Evolutionary conservation across 2,113 vertebrate species (phyloP).

Genomic region (Ancistrus triradiatus): DNA sequence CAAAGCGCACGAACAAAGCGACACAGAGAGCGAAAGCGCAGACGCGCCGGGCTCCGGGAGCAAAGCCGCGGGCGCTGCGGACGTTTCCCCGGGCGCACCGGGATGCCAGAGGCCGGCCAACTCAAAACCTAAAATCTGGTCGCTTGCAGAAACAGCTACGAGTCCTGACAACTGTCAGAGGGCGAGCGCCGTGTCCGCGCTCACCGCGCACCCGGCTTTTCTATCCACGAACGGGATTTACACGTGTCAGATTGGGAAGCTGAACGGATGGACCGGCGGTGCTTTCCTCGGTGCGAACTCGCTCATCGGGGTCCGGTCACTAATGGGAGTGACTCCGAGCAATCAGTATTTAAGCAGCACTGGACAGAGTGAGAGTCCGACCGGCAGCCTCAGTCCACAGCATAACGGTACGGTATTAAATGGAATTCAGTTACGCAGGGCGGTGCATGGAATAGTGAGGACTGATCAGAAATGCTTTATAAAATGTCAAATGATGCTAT

Average conservation of each 20-base stretch:
- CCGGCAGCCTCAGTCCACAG: conserved; percentile 83
- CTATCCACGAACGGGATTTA: conserved; percentile 95
- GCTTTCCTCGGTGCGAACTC: conserved; percentile 93
- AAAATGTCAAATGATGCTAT: no score
- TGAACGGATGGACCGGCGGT: conserved; percentile 96
- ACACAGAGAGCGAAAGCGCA: conserved; percentile 52
- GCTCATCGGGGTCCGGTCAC: conserved; percentile 90
- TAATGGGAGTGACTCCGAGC: conserved; percentile 80
- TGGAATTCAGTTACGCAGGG: no score
- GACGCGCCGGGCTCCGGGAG: conserved; percentile 70
- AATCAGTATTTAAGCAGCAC: conserved; percentile 76
- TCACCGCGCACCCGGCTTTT: conserved; percentile 84
- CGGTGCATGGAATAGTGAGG: no score
- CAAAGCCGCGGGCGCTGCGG: conserved; percentile 71
- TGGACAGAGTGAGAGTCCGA: conserved; percentile 79
- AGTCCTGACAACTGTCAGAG: conserved; percentile 87
- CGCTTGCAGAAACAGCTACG: conserved; percentile 93
- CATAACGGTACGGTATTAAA: no score
- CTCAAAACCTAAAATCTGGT: conserved; percentile 98
- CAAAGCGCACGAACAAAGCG: conserved; percentile 65
- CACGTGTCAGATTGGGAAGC: conserved; percentile 96
- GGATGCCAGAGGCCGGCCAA: conserved; percentile 79
- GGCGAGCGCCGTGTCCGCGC: conserved; percentile 62
- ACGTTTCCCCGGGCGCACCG: conserved; percentile 70
- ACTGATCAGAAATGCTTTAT: no score